Evolutionary conservation across 2,888 invertebrate genomes (phyloP).

Genomic region (Eugnorisma glareosa): DNA sequence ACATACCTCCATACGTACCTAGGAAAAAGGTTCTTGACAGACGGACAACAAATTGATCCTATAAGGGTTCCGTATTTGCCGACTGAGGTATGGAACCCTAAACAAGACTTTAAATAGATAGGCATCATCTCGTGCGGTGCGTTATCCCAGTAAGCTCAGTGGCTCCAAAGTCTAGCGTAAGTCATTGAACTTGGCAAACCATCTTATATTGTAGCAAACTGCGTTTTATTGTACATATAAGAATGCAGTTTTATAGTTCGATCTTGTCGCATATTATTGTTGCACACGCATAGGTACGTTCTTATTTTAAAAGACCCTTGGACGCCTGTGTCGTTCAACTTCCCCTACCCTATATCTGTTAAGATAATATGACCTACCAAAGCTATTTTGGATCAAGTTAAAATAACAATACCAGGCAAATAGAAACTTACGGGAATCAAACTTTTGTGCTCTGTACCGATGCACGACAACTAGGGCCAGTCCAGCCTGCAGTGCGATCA

Average conservation of each 20-base stretch:
- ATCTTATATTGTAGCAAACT: conserved; percentile 44
- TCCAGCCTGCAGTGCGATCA: conserved; percentile 91
- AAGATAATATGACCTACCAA: background rate
- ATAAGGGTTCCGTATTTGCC: no score
- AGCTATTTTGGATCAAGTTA: background rate
- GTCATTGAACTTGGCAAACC: conserved; percentile 42
- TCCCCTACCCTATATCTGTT: background rate
- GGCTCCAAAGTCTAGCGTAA: conserved; percentile 15
- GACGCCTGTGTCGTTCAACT: background rate
- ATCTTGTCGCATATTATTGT: background rate
- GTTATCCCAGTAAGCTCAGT: background rate
- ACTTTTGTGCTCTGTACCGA: conserved; percentile 82
- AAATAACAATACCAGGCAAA: background rate
- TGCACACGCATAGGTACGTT: no score
- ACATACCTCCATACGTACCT: no score
- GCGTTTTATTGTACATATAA: conserved; percentile 26
- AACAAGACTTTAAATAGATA: background rate
- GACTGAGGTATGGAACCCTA: no score
- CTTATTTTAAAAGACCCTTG: background rate
- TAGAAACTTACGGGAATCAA: conserved; percentile 78
- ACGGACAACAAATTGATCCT: no score
- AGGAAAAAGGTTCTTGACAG: no score
- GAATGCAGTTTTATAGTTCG: conserved; percentile 11
- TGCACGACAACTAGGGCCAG: conserved; percentile 89
- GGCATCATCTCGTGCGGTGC: background rate